Conservation (phyloP, 1,140 invertebrate genomes). For the Nephila pilipes region DNA sequence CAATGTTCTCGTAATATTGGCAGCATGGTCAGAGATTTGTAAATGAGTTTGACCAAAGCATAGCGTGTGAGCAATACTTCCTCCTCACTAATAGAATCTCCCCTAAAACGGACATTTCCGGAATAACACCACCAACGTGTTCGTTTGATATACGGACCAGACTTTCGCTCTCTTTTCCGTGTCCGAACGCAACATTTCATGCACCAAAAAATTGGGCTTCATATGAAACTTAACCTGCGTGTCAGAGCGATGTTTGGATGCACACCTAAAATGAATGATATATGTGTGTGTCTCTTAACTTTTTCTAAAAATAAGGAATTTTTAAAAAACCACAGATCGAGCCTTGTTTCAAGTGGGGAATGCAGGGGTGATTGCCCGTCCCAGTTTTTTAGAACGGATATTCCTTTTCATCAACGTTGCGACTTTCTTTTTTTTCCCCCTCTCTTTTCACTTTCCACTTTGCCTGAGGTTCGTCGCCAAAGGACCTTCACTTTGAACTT, state of each 20-base stretch:
- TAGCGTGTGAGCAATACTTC: neutral
- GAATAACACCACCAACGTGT: neutral
- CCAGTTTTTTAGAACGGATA: constrained; percentile 6
- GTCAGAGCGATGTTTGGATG: neutral
- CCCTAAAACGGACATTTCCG: neutral
- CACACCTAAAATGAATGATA: neutral
- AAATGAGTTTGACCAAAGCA: too few relatives aligned
- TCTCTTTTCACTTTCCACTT: neutral
- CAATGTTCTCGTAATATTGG: too few relatives aligned
- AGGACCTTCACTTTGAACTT: constrained; percentile 61
- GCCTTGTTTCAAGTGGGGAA: neutral
- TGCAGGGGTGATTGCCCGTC: constrained; percentile 19
- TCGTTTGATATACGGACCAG: neutral
- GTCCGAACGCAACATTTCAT: neutral
- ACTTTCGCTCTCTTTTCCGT: neutral
- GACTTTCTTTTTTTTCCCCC: neutral
- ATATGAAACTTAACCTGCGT: neutral
- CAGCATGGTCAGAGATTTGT: too few relatives aligned
- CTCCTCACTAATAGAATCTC: neutral
- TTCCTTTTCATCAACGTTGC: neutral
- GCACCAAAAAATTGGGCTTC: neutral
- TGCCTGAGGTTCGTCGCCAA: neutral
- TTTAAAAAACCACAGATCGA: neutral
- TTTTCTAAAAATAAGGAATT: constrained; percentile 24
- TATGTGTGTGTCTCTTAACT: neutral